Conservation (phyloP, 2,113 vertebrate genomes). For the Sorex fumeus region DNA sequence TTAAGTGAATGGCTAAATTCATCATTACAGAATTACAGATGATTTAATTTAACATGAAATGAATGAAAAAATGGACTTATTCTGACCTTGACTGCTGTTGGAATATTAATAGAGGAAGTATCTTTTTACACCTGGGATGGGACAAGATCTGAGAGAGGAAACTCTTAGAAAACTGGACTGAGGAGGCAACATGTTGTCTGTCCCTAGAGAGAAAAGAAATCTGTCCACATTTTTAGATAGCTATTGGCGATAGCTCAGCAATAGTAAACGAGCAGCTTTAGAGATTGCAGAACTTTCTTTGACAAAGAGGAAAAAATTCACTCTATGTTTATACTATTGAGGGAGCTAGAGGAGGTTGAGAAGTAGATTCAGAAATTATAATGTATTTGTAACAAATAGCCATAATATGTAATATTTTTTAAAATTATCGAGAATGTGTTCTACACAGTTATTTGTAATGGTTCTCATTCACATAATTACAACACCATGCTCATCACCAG, state of each 20-base stretch:
- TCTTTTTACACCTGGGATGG: conserved; percentile 54
- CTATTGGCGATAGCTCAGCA: conserved; percentile 77
- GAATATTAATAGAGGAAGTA: conserved; percentile 62
- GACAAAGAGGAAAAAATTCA: conserved; percentile 71
- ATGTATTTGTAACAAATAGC: conserved; percentile 40
- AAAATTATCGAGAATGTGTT: neutral
- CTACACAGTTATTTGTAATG: neutral
- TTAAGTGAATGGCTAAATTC: conserved; percentile 67
- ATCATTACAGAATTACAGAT: conserved; percentile 61
- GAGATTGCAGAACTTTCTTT: conserved; percentile 75
- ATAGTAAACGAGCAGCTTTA: conserved; percentile 78
- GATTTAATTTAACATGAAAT: conserved; percentile 76
- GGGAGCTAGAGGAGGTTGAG: conserved; percentile 47
- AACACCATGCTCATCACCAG: neutral
- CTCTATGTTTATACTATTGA: conserved; percentile 66
- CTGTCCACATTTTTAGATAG: conserved; percentile 80
- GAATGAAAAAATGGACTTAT: conserved; percentile 68
- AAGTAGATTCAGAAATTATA: conserved; percentile 54
- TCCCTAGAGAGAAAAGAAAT: conserved; percentile 76
- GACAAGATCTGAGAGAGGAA: conserved; percentile 66
- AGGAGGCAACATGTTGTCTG: conserved; percentile 64
- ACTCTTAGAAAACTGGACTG: conserved; percentile 56
- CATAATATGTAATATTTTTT: neutral
- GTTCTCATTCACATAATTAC: neutral
- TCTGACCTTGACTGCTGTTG: conserved; percentile 69